Evolutionary conservation across 1,140 invertebrate species (phyloP), one percentile per base, ranked within the genome.

Genomic region (Aphelinus atriplicis): DNA sequence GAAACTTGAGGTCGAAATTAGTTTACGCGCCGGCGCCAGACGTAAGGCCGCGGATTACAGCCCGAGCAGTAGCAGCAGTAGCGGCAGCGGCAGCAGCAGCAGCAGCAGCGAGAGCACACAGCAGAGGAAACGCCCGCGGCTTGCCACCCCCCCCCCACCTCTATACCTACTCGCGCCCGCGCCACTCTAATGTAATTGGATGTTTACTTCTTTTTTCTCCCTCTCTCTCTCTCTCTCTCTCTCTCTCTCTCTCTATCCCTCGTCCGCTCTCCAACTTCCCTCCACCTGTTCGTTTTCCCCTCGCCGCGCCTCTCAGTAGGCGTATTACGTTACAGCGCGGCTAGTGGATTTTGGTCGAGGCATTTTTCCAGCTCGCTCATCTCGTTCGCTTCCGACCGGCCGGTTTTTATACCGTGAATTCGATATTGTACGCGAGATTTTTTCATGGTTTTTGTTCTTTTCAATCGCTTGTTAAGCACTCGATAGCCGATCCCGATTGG

Each of bases 171-270:
- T 7, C n/a, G 50, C 4, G 45, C 10, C 1, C 47, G 10, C 42
- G 42, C 57, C 26, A 42, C 72, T 74, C 72, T 74, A 74, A 74
- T 74, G 65, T 74, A 74, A 74, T 74, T 74, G 65, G 72, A 74
- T 74, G 65, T 74, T 68, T 73, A 67, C 64, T 73, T 73, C 64
- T 72, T 65, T 72, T 71, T 51, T 64, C 47, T 61, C 9, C 53
- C 10, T 70, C 45, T n/a, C 58, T 9, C 42, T 57, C 53, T 26
- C 26, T 26, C 26, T 26, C 26, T 26, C 26, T 26, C 45, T n/a
- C 58, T 9, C 42, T 57, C 53, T 26, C 26, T 26, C 26, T 26
- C 26, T 26, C 26, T 26, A 26, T 26, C 26, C 26, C 26, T 26
- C 26, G 26, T 26, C 26, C 26, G 26, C 26, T 26, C 26, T 26